A percentile compares a stretch with the other conserved stretches of the same genome.
These are phyloP conservation scores for Campodea augens DNA, from an alignment of 1,140 invertebrate species.

Conservation along the genomic window DNA sequence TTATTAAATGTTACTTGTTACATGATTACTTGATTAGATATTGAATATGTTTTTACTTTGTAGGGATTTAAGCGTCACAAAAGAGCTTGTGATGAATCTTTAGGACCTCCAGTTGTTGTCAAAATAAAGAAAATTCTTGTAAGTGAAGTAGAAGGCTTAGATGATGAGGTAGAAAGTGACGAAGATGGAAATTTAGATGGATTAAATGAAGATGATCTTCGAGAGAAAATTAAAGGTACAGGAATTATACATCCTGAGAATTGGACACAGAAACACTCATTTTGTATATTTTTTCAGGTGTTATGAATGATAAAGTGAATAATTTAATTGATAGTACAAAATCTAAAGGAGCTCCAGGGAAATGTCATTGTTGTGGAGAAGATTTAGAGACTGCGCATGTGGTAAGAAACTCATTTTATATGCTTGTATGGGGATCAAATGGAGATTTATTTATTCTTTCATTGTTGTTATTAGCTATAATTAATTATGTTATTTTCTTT, in stretches of 20 bases:
- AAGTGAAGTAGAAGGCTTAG: neutral
- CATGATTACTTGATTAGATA: too few species aligned
- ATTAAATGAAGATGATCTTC: too few species aligned
- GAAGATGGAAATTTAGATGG: too few species aligned
- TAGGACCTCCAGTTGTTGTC: constrained; percentile 7
- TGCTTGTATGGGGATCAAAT: too few species aligned
- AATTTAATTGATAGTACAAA: neutral
- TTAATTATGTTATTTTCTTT: constrained; percentile 15
- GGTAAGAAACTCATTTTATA: constrained; percentile 17
- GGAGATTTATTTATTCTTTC: constrained; percentile 3
- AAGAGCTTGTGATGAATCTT: constrained; percentile 7
- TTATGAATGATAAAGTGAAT: too few species aligned
- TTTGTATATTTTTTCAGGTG: too few species aligned
- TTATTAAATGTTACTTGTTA: too few species aligned
- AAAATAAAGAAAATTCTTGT: constrained; percentile 8
- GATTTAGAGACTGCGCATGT: constrained; percentile 28
- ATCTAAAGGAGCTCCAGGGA: constrained; percentile 12
- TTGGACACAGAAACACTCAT: too few species aligned
- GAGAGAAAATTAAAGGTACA: too few species aligned
- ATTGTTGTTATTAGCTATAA: constrained; percentile 1
- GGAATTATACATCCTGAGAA: too few species aligned
- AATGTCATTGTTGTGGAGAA: constrained; percentile 32
- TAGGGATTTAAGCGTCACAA: constrained; percentile 9
- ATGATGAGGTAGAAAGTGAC: too few species aligned
- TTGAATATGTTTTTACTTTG: neutral